Conservation (phyloP, 2,113 vertebrate species). For the Balaeniceps rex region DNA sequence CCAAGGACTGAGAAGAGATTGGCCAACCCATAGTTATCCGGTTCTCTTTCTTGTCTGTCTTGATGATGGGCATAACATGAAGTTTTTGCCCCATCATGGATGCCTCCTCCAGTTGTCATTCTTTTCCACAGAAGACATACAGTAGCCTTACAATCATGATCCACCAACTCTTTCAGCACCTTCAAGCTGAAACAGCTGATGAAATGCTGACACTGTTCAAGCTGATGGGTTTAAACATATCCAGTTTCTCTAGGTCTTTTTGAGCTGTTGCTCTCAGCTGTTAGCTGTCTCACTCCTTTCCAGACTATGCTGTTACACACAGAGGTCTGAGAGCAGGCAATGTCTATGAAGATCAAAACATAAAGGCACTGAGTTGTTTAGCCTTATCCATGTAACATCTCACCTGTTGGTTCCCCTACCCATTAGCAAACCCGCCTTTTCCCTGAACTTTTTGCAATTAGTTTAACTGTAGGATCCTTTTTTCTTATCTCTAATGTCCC, state of each 20-base stretch:
- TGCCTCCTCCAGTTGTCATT: neutral
- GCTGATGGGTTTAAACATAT: neutral
- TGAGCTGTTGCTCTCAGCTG: neutral
- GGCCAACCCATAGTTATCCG: neutral
- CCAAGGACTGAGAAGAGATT: neutral
- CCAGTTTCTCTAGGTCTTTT: neutral
- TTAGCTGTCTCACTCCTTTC: neutral
- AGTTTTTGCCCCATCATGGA: neutral
- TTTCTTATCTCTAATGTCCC: neutral
- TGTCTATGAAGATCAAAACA: neutral
- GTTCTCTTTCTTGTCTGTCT: neutral
- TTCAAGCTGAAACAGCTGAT: neutral
- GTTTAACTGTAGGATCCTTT: neutral
- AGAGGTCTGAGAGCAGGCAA: neutral
- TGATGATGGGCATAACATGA: neutral
- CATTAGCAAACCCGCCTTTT: neutral
- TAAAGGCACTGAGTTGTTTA: neutral
- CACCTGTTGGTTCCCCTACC: neutral
- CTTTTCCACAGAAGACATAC: neutral
- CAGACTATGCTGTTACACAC: neutral
- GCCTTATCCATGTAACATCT: neutral
- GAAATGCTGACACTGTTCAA: neutral
- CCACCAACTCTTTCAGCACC: neutral
- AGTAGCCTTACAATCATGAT: neutral
- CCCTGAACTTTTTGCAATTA: neutral